A percentile compares a stretch with the other conserved stretches of the same genome.
These are phyloP conservation scores for Tetrapedia diversipes DNA, from an alignment of 2,888 invertebrate genomes.

Conservation along the genomic window DNA sequence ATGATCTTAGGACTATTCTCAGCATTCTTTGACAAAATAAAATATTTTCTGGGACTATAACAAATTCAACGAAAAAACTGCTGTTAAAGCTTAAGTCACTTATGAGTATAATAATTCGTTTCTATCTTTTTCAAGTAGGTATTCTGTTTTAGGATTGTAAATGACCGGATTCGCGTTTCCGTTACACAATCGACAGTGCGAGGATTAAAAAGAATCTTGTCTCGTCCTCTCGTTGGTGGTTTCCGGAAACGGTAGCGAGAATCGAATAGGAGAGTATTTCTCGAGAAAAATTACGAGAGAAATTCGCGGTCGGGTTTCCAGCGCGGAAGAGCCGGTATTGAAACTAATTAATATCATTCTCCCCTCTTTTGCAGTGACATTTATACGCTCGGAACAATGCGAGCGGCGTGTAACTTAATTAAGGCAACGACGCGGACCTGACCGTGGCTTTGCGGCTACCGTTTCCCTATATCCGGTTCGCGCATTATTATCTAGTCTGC, in stretches of 20 bases:
- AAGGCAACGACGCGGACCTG: constrained; percentile 82
- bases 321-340: constrained; percentile 58
- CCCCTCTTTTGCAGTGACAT: constrained; percentile 76
- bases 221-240: not conserved
- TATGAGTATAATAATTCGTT: too few relatives aligned
- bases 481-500: constrained; percentile 81
- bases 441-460: constrained; percentile 80
- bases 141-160: too few relatives aligned
- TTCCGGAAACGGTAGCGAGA: not conserved
- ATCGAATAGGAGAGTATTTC: not conserved
- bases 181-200: too few relatives aligned
- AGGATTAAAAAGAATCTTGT: not conserved
- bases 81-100: too few relatives aligned
- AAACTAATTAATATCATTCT: constrained; percentile 80
- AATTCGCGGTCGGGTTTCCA: constrained; percentile 13
- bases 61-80: too few relatives aligned
- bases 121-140: too few relatives aligned
- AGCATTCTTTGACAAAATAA: too few relatives aligned
- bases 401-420: constrained; percentile 82
- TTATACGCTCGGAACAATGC: constrained; percentile 80
- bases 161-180: too few relatives aligned
- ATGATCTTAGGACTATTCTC: too few relatives aligned
- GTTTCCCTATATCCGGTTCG: constrained; percentile 78
- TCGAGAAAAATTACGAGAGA: constrained; percentile 20
- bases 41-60: too few relatives aligned